These are phyloP conservation scores for Brenthis ino DNA, from an alignment of 2,888 invertebrate genomes.

Conservation along the genomic window DNA sequence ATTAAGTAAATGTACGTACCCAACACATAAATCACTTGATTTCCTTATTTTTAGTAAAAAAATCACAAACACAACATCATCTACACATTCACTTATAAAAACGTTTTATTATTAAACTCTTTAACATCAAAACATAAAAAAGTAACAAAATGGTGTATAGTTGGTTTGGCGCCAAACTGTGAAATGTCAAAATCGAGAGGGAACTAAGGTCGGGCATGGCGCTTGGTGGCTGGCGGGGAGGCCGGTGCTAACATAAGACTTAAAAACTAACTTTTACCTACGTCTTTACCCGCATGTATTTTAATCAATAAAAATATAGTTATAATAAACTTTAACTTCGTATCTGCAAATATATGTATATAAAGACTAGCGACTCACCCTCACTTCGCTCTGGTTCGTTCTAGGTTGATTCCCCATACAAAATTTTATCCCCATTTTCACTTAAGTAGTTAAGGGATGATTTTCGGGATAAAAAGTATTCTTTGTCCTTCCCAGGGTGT, in stretches of 20 bases:
- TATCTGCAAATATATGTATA: no score
- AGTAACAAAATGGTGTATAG: constrained; percentile 38
- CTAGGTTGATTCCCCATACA: no score
- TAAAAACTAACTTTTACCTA: constrained; percentile 3
- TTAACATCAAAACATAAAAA: constrained; percentile 7
- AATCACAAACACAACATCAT: constrained; percentile 20
- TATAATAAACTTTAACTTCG: no score
- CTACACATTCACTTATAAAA: constrained; percentile 18
- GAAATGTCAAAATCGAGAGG: constrained; percentile 67
- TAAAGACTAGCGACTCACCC: no score
- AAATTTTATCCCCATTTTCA: no score
- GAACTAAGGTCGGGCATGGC: constrained; percentile 51
- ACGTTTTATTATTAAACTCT: constrained; percentile 12
- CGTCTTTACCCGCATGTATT: not conserved
- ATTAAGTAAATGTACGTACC: no score
- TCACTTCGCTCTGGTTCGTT: no score
- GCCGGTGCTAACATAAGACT: constrained; percentile 23
- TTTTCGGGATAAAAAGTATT: no score
- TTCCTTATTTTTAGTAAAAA: not conserved
- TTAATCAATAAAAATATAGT: no score
- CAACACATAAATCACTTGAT: no score
- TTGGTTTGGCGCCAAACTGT: constrained; percentile 62
- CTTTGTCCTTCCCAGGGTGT: no score
- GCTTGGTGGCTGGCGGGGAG: constrained; percentile 28
- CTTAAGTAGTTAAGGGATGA: no score